Evolutionary conservation across 1,140 invertebrate genomes (phyloP).

Genomic region (Aphelenchoides avenae): DNA sequence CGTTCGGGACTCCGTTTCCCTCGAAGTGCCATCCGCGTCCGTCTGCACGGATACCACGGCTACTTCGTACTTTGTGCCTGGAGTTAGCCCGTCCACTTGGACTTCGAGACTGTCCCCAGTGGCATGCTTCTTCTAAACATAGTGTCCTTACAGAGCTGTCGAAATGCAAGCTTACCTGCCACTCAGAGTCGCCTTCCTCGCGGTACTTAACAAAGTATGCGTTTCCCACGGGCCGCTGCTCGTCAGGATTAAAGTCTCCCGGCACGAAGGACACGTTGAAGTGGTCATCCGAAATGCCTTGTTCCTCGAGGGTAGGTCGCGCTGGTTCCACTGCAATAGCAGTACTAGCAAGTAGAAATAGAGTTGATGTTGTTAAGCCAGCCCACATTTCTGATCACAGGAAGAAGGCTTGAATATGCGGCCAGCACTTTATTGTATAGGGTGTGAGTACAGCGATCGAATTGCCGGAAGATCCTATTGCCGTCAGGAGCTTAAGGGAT

Average conservation of each 20-base stretch:
- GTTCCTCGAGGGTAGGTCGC: conserved; percentile 37
- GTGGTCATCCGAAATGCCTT: conserved; percentile 52
- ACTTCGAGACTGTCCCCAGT: conserved; percentile 62
- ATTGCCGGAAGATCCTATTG: no score
- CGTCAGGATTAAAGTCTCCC: conserved; percentile 46
- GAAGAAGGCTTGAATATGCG: neutral
- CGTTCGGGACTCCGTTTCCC: conserved; percentile 45
- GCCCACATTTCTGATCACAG: neutral
- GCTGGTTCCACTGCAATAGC: conserved; percentile 55
- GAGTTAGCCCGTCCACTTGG: conserved; percentile 73
- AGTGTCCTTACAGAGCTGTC: neutral
- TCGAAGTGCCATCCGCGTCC: conserved; percentile 36
- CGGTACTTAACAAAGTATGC: conserved; percentile 46
- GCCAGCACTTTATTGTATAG: no score
- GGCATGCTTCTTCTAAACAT: conserved; percentile 28
- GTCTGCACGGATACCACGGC: conserved; percentile 71
- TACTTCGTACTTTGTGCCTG: conserved; percentile 80
- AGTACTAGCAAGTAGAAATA: conserved; percentile 14
- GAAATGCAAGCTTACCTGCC: conserved; percentile 36
- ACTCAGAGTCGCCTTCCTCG: conserved; percentile 45
- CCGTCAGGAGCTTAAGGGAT: no score
- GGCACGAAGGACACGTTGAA: conserved; percentile 57
- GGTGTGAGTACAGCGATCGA: no score
- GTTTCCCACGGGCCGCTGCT: conserved; percentile 50
- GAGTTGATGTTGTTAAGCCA: neutral